Percentiles rank a stretch among this genome's conserved stretches.
Conservation (phyloP, 2,113 vertebrate species). For the Semnornis frantzii region DNA sequence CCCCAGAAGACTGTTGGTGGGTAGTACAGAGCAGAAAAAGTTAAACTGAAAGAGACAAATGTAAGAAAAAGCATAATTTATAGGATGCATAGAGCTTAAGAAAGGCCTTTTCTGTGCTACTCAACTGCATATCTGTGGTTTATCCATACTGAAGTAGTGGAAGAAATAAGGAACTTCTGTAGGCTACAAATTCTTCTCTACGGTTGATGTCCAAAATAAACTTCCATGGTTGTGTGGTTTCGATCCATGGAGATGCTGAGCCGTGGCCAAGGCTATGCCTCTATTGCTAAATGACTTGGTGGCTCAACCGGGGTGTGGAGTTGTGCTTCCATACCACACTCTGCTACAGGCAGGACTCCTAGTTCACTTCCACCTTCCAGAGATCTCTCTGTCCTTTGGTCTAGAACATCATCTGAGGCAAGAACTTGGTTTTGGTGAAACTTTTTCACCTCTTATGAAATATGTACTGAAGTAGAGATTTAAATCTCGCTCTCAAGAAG, state of each 20-base stretch:
- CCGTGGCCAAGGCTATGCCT: accelerated
- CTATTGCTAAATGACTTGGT: background rate
- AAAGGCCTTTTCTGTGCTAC: background rate
- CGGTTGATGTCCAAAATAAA: background rate
- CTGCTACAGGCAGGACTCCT: background rate
- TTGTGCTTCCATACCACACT: background rate
- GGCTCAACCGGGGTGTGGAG: background rate
- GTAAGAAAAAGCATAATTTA: background rate
- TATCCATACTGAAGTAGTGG: background rate
- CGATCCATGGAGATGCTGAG: background rate
- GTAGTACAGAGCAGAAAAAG: background rate
- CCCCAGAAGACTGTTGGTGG: background rate
- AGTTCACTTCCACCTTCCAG: background rate
- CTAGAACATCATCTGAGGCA: background rate
- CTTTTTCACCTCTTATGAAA: background rate
- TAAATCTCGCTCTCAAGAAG: background rate
- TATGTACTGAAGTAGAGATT: background rate
- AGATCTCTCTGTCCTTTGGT: background rate
- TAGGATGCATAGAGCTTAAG: background rate
- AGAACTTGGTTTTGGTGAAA: background rate
- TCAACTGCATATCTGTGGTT: background rate
- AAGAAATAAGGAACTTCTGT: background rate
- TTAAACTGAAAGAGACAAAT: background rate
- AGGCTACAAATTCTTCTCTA: background rate
- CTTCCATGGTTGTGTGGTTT: too few species aligned